Base-by-base conservation (phyloP, 2,113 vertebrate genomes). In the Calidris pugnax region DNA sequence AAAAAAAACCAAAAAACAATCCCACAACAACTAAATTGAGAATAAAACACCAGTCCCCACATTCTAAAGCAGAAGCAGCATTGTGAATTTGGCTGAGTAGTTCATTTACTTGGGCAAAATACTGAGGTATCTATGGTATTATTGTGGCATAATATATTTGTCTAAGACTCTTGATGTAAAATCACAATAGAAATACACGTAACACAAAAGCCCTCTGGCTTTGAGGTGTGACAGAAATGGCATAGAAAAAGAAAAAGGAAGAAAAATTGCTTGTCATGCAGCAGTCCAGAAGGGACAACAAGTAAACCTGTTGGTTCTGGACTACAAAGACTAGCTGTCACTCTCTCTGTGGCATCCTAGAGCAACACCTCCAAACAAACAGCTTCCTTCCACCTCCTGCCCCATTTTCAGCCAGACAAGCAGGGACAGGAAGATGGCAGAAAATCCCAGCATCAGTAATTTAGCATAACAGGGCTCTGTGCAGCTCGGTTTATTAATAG, bases 401-500 rank as follows among this genome's bases (percentile, higher is more conserved):
- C 59, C 64, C 68, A 33, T 16, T 71, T 75, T 21, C 80, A 89
- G 45, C 22, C 10, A 17, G 78, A 62, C 5, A 80, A 92, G 33
- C 68, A 76, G 66, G 33, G 76, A 18, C 32, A 12, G 24, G 30
- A 55, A 47, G 35, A 28, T 2, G n/a, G 62, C 57, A 89, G 71
- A 95, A 77, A 84, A 90, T 22, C 67, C 79, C 63, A 88, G 2
- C 51, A 35, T 9, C 56, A 35, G 12, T 6, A 66, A 89, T 43
- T 77, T 12, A 47, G 84, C 72, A 4, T 22, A 6, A 30, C 41
- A n/a, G 63, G 63, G 90, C 86, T 90, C 57, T 24, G 50, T 39
- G 24, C 85, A 85, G 82, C 69, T 81, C 27, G n/a, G 41, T 20
- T 77, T 74, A 90, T 94, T 74, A 90, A 87, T 1, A 85, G 86